A percentile compares a stretch with the other conserved stretches of the same genome.
Evolutionary conservation across 1,140 invertebrate species (phyloP).

Genomic region (Dendroctonus valens): DNA sequence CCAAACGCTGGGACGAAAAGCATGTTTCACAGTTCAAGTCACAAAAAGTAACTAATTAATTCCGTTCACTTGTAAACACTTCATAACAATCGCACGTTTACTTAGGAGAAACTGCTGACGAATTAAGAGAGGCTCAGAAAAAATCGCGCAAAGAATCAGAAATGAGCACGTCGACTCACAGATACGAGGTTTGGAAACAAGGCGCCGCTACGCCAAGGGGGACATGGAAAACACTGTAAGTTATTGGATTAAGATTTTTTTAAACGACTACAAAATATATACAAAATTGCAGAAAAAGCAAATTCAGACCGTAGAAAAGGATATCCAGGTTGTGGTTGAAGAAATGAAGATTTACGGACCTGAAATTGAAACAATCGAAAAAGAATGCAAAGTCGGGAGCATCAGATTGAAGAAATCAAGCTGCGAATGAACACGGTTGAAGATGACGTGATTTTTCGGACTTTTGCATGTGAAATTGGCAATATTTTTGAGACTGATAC

Average conservation of each 20-base stretch:
- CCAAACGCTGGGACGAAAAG: slow-evolving; percentile 99
- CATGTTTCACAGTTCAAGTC: slow-evolving; percentile 90
- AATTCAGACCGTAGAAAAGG: slow-evolving; percentile 70
- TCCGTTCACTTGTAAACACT: background rate
- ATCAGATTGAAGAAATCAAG: slow-evolving; percentile 89
- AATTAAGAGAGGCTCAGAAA: slow-evolving; percentile 89
- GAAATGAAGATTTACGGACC: slow-evolving; percentile 78
- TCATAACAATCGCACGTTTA: background rate
- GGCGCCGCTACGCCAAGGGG: slow-evolving; percentile 92
- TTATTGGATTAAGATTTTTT: slow-evolving; percentile 18
- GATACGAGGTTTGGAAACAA: slow-evolving; percentile 91
- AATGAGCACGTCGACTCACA: slow-evolving; percentile 96
- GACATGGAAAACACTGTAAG: slow-evolving; percentile 78
- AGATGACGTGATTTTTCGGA: slow-evolving; percentile 92
- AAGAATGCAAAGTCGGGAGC: slow-evolving; percentile 66
- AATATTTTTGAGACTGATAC: background rate
- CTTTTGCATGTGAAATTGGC: slow-evolving; percentile 89
- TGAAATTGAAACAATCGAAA: slow-evolving; percentile 69
- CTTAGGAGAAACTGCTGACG: slow-evolving; percentile 75
- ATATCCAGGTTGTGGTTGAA: slow-evolving; percentile 66
- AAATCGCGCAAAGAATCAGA: slow-evolving; percentile 97
- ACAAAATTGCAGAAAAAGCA: slow-evolving; percentile 56
- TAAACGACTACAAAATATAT: slow-evolving; percentile 11
- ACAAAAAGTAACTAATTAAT: slow-evolving; percentile 59
- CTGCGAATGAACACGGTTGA: slow-evolving; percentile 96